A percentile compares a stretch with the other conserved stretches of the same genome.
Evolutionary conservation across 2,113 vertebrate species (phyloP).

Genomic region (Micronisus gabar): DNA sequence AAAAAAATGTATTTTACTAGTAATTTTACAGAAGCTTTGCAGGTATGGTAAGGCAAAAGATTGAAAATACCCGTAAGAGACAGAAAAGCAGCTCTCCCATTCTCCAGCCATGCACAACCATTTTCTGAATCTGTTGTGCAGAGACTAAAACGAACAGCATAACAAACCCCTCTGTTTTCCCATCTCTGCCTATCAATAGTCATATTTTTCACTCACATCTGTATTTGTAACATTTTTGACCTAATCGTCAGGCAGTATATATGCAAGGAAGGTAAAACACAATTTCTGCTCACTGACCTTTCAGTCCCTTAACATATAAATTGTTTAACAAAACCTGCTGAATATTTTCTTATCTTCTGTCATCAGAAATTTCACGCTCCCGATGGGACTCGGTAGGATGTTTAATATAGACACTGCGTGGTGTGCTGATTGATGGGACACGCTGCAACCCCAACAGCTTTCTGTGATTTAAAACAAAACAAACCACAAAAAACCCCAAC

Average conservation of each 20-base stretch:
- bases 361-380: neutral
- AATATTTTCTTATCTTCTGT: constrained; percentile 26
- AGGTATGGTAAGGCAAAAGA: neutral
- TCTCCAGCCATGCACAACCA: neutral
- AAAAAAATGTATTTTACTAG: neutral
- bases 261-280: neutral
- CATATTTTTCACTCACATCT: neutral
- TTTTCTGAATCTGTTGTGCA: neutral
- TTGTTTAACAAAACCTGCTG: neutral
- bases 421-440: constrained; percentile 1
- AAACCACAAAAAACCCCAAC: neutral
- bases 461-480: neutral
- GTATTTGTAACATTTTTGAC: constrained; percentile 20
- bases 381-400: neutral
- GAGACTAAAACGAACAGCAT: neutral
- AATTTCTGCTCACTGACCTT: neutral
- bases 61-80: neutral
- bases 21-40: neutral
- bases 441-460: neutral
- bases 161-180: neutral
- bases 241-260: neutral
- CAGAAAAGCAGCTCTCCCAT: neutral
- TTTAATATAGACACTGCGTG: constrained; percentile 9
- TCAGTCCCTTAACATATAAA: neutral
- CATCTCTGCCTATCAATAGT: neutral